A percentile compares a stretch with the other conserved stretches of the same genome.
These are phyloP conservation scores for Oscheius sp. DNA, from an alignment of 2,888 invertebrate species.

Conservation along the genomic window DNA sequence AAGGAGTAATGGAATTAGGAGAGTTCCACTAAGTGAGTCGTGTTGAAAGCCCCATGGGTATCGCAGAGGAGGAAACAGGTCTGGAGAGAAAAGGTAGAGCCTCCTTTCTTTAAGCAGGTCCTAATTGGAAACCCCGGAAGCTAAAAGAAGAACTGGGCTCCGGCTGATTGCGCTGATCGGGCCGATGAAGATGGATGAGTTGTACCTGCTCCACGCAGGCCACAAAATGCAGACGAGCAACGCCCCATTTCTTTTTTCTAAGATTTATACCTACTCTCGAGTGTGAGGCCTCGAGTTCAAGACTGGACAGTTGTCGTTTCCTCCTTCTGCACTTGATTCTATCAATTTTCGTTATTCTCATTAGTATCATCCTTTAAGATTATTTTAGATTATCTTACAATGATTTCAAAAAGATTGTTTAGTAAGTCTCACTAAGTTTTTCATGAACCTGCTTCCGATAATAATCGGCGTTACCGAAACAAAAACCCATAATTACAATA, in stretches of 20 bases:
- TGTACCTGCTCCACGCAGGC: constrained; percentile 29
- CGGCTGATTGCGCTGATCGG: constrained; percentile 32
- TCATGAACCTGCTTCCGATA: too few relatives aligned
- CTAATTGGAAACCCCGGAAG: not conserved
- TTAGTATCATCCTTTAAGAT: too few relatives aligned
- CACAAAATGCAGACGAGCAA: constrained; percentile 34
- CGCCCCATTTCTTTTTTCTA: constrained; percentile 23
- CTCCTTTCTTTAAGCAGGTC: not conserved
- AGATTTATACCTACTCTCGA: constrained; percentile 14
- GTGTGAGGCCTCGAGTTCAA: not conserved
- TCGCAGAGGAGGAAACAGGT: constrained; percentile 5
- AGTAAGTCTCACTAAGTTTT: too few relatives aligned
- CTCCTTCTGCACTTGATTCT: not conserved
- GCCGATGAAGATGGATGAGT: constrained; percentile 34
- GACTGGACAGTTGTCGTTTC: constrained; percentile 4
- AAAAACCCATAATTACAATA: too few relatives aligned
- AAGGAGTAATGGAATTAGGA: constrained; percentile 31
- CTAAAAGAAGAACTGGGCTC: constrained; percentile 6
- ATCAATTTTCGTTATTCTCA: too few relatives aligned
- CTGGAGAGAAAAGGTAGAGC: not conserved
- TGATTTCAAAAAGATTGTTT: too few relatives aligned
- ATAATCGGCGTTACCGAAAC: too few relatives aligned
- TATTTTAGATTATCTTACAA: too few relatives aligned
- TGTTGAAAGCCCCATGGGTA: constrained; percentile 20
- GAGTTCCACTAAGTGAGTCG: constrained; percentile 26